Conservation (phyloP, 2,888 invertebrate species). For the Teleogryllus oceanicus region DNA sequence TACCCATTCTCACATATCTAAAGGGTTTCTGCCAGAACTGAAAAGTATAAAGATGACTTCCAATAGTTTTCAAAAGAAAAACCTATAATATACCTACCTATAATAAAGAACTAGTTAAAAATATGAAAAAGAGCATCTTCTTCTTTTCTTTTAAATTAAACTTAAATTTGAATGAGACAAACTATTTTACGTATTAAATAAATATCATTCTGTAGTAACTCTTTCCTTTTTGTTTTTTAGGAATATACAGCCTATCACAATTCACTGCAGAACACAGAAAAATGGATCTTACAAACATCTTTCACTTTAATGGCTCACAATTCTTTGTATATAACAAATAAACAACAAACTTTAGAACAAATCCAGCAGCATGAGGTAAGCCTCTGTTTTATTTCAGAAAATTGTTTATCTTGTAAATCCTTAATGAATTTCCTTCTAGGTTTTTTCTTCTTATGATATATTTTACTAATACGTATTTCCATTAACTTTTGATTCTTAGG, state of each 20-base stretch:
- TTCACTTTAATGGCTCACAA: constrained; percentile 96
- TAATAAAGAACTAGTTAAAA: too few relatives aligned
- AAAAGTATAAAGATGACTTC: too few relatives aligned
- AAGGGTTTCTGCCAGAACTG: too few relatives aligned
- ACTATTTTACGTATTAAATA: too few relatives aligned
- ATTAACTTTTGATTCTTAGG: constrained; percentile 38
- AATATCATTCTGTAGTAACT: too few relatives aligned
- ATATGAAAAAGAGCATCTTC: too few relatives aligned
- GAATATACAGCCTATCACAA: constrained; percentile 85
- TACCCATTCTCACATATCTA: too few relatives aligned
- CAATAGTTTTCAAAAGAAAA: too few relatives aligned
- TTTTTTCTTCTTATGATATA: not conserved
- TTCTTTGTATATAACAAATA: constrained; percentile 84
- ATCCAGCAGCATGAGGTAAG: constrained; percentile 76
- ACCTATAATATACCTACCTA: too few relatives aligned
- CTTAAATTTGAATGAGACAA: too few relatives aligned
- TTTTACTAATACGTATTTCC: not conserved
- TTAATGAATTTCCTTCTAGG: not conserved
- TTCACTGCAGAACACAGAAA: constrained; percentile 88
- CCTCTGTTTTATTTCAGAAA: constrained; percentile 4
- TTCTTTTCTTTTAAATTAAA: too few relatives aligned
- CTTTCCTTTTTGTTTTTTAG: constrained; percentile 36
- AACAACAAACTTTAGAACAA: constrained; percentile 87
- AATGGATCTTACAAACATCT: constrained; percentile 91
- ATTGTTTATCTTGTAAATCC: not conserved